Conservation (phyloP, 2,113 vertebrate species). For the Turnix velox region DNA sequence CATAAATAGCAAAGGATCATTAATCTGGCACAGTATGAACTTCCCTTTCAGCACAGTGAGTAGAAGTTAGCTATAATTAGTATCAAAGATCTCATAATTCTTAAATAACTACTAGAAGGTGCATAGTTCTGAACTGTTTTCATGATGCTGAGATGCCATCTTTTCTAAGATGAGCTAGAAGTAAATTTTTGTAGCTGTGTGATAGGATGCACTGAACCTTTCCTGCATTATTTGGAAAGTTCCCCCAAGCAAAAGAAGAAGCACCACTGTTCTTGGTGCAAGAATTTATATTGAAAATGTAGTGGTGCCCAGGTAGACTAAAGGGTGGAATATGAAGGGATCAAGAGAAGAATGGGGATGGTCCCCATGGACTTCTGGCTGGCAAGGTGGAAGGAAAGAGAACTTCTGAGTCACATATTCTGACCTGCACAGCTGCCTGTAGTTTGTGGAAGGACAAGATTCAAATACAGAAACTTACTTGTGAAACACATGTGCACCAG, state of each 20-base stretch:
- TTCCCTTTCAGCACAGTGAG: background rate
- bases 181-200: background rate
- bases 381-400: background rate
- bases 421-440: background rate
- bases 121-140: background rate
- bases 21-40: background rate
- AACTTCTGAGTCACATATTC: background rate
- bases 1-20: background rate
- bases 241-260: background rate
- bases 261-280: accelerated
- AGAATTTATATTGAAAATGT: background rate
- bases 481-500: background rate
- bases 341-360: background rate
- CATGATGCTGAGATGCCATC: background rate
- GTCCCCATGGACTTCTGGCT: background rate
- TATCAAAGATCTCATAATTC: background rate
- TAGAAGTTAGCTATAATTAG: background rate
- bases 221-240: background rate
- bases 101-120: background rate
- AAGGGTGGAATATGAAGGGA: background rate
- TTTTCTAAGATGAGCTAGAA: background rate
- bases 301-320: background rate
- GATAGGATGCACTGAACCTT: background rate
- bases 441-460: background rate
- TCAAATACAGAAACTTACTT: background rate